phyloP scores from a whole-genome alignment of 1,140 invertebrate species.

The Riptortus pedestris region DNA sequence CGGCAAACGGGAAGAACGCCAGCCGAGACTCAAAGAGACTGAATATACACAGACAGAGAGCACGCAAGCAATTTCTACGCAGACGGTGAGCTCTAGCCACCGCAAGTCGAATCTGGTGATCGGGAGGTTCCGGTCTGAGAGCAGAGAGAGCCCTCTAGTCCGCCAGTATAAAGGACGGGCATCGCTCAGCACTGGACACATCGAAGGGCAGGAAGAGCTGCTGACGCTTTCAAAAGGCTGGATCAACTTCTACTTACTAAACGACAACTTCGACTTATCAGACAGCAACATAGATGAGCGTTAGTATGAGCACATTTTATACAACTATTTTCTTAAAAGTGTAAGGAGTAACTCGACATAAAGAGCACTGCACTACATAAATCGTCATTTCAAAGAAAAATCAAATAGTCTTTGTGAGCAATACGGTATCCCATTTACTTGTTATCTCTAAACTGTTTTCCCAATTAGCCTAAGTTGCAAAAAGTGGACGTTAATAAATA shows the following conservation, averaged over 20 bases:
- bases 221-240: constrained; percentile 35
- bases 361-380: too few species aligned
- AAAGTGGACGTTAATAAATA: too few species aligned
- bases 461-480: too few species aligned
- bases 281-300: constrained; percentile 28
- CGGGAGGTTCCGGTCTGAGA: not conserved
- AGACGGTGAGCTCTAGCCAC: not conserved
- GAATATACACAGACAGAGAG: not conserved
- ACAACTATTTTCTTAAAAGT: too few species aligned
- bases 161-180: constrained; percentile 26
- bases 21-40: not conserved
- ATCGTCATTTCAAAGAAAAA: too few species aligned
- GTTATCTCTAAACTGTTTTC: too few species aligned
- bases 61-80: not conserved
- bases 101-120: constrained; percentile 1
- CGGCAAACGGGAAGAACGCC: not conserved
- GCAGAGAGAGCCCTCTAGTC: constrained; percentile 17
- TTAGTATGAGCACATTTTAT: too few species aligned
- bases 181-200: constrained; percentile 4
- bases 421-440: too few species aligned
- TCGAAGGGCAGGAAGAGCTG: constrained; percentile 32
- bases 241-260: constrained; percentile 36
- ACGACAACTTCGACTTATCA: constrained; percentile 29
- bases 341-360: too few species aligned
- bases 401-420: too few species aligned